These are phyloP conservation scores for Chloroceryle aenea DNA, from an alignment of 2,113 vertebrate genomes.

Conservation along the genomic window DNA sequence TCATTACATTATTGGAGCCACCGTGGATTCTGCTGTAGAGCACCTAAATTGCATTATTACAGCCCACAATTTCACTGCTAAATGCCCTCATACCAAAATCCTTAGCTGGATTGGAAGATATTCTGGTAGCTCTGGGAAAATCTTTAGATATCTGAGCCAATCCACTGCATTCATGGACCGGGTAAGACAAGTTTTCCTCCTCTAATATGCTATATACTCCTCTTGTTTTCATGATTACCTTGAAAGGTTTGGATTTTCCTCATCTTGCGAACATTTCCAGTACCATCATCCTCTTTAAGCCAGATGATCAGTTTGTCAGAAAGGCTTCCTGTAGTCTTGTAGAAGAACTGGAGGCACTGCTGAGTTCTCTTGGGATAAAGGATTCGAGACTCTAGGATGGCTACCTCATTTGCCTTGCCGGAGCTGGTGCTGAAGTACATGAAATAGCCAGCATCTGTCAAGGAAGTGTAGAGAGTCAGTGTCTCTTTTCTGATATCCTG, in stretches of 20 bases:
- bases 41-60: background rate
- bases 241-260: slow-evolving; percentile 82
- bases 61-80: background rate
- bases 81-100: background rate
- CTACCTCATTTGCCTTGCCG: slow-evolving; percentile 75
- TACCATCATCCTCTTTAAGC: slow-evolving; percentile 86
- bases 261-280: slow-evolving; percentile 80
- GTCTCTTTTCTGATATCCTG: background rate
- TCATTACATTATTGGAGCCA: background rate
- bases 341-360: slow-evolving; percentile 94
- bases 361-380: slow-evolving; percentile 87
- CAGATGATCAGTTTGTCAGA: slow-evolving; percentile 85
- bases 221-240: slow-evolving; percentile 71
- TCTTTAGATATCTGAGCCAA: background rate
- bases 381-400: slow-evolving; percentile 87
- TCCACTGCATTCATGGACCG: background rate
- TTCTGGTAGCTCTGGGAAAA: background rate
- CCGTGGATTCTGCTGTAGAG: background rate
- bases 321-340: slow-evolving; percentile 84
- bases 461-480: background rate
- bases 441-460: slow-evolving; percentile 83
- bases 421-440: slow-evolving; percentile 83
- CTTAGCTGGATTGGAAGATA: background rate
- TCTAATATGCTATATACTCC: background rate
- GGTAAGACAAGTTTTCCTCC: background rate